phyloP scores from a whole-genome alignment of 2,888 invertebrate genomes.

The Eupithecia exiguata region DNA sequence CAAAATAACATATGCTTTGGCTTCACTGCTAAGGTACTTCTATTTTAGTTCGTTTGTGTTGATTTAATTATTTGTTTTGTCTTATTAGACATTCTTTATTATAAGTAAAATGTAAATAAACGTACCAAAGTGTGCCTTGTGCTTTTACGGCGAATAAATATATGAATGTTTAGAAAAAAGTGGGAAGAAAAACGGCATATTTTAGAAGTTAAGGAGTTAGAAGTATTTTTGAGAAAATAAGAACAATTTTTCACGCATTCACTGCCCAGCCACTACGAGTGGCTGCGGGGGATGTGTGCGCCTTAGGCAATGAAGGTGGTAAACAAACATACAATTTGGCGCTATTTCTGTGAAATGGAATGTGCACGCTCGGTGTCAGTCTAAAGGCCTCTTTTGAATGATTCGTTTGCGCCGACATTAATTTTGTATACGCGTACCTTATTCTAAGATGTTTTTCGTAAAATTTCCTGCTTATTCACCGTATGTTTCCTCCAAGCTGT shows the following conservation, averaged over 20 bases:
- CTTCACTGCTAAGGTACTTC: not conserved
- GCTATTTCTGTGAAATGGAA: not conserved
- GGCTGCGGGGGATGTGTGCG: too few relatives aligned
- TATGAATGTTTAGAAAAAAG: too few relatives aligned
- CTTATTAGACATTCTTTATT: too few relatives aligned
- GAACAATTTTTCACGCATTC: not conserved
- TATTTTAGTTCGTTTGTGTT: too few relatives aligned
- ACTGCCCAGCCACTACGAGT: too few relatives aligned
- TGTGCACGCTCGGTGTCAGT: not conserved
- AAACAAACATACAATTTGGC: not conserved
- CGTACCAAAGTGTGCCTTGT: too few relatives aligned
- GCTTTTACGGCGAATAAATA: too few relatives aligned
- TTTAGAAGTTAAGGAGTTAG: not conserved
- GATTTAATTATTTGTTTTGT: too few relatives aligned
- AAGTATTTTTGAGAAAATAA: not conserved
- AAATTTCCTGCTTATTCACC: conserved; percentile 5
- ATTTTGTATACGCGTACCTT: not conserved
- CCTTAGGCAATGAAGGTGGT: too few relatives aligned
- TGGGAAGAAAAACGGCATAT: not conserved
- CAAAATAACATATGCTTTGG: not conserved
- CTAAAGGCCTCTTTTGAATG: not conserved
- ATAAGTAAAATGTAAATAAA: too few relatives aligned
- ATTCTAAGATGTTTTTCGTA: not conserved
- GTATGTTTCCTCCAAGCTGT: conserved; percentile 1
- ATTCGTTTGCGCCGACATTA: conserved; percentile 2